Conservation (phyloP, 2,797 vertebrate genomes). For the Lepus oiostolus region DNA sequence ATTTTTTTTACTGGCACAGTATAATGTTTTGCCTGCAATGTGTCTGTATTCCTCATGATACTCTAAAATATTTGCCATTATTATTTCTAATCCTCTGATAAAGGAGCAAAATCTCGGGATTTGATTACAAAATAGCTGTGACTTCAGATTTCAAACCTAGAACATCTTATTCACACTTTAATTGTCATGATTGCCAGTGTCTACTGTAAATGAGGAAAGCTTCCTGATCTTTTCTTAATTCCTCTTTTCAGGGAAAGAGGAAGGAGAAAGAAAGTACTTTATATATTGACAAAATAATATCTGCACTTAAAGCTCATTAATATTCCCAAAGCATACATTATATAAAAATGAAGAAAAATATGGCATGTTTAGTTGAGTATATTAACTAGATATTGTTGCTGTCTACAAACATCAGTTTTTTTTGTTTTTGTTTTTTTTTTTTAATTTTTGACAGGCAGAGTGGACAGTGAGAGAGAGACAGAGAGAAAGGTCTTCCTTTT, state of each 20-base stretch:
- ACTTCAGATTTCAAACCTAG: not conserved
- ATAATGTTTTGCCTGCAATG: not conserved
- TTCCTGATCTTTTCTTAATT: not conserved
- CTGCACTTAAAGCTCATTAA: constrained; percentile 1
- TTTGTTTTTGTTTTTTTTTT: too few species aligned
- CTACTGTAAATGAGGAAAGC: not conserved
- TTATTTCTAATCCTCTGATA: not conserved
- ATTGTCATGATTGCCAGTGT: not conserved
- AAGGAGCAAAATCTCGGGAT: too few species aligned
- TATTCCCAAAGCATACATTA: not conserved
- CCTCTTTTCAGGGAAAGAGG: not conserved
- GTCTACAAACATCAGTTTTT: not conserved
- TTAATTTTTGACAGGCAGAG: too few species aligned
- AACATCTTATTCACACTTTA: not conserved
- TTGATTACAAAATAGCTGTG: not conserved
- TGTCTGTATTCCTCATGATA: not conserved
- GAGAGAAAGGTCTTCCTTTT: too few species aligned
- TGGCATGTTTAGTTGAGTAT: not conserved
- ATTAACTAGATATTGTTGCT: not conserved
- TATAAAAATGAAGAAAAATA: not conserved
- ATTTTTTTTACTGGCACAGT: not conserved
- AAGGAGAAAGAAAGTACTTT: not conserved
- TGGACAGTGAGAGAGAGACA: too few species aligned
- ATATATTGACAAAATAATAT: not conserved
- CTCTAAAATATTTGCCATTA: not conserved